Evolutionary conservation across 2,888 invertebrate genomes (phyloP).

Genomic region (Trachelus troglodyta): DNA sequence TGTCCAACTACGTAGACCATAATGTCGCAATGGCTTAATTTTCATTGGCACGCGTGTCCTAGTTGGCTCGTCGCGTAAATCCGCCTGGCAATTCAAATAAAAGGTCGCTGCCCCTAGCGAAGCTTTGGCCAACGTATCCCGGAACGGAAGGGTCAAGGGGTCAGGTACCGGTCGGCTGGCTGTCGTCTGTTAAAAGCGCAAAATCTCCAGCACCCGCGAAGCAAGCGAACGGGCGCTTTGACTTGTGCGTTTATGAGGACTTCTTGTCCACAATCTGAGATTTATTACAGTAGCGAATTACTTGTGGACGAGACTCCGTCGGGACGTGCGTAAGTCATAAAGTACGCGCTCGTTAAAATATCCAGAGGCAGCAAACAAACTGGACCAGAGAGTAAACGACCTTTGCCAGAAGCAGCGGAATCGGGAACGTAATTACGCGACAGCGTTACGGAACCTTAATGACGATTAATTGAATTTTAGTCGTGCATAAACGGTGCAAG

Average conservation of each 20-base stretch:
- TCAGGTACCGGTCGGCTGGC: neutral
- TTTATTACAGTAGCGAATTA: neutral
- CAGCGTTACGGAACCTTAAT: neutral
- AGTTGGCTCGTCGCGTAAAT: neutral
- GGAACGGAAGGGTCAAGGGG: neutral
- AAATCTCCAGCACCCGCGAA: neutral
- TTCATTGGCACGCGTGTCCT: slow-evolving; percentile 14
- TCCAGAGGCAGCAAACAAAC: neutral
- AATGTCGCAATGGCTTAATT: slow-evolving; percentile 24
- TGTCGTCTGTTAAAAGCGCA: neutral
- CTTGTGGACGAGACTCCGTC: neutral
- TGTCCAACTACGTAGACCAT: neutral
- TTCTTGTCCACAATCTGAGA: neutral
- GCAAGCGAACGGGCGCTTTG: neutral
- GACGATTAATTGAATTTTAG: neutral
- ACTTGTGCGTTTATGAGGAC: neutral
- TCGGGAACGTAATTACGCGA: neutral
- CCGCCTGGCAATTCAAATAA: neutral
- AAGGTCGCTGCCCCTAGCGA: neutral
- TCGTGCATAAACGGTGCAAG: neutral
- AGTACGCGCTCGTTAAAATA: neutral
- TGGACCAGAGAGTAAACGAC: neutral
- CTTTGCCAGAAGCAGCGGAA: neutral
- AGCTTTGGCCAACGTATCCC: neutral
- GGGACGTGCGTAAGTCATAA: neutral